Conservation (phyloP, 2,888 invertebrate species). For the Bruchidius siliquastri region DNA sequence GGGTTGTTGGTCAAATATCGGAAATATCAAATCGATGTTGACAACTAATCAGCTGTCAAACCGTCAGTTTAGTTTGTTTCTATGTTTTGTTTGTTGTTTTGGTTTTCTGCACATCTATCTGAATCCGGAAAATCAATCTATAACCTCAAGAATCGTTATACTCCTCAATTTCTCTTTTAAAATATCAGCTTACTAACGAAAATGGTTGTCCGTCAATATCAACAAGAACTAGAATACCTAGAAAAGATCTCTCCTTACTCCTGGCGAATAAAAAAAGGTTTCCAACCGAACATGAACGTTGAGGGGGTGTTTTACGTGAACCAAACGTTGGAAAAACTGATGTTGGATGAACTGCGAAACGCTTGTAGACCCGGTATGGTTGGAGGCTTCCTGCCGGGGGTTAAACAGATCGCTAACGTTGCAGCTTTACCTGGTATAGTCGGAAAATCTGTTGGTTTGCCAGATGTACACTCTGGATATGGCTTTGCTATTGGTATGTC, state of each 20-base stretch:
- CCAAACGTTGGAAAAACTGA: constrained; percentile 80
- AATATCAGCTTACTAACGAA: constrained; percentile 27
- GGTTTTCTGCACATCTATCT: too few relatives aligned
- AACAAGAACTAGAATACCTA: constrained; percentile 89
- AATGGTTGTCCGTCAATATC: constrained; percentile 87
- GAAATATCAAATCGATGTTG: too few relatives aligned
- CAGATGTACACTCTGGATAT: constrained; percentile 97
- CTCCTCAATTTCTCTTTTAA: not conserved
- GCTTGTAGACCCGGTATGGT: constrained; percentile 83
- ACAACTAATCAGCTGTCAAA: too few relatives aligned
- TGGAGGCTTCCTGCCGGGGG: constrained; percentile 96
- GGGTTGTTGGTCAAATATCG: too few relatives aligned
- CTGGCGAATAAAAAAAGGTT: constrained; percentile 97
- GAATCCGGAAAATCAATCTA: not conserved
- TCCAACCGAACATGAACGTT: constrained; percentile 99
- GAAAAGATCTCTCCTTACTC: constrained; percentile 80
- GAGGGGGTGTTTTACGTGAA: constrained; percentile 98
- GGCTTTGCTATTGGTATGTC: constrained; percentile 92
- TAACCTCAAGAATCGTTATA: not conserved
- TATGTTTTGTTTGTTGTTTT: too few relatives aligned
- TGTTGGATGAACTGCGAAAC: constrained; percentile 94
- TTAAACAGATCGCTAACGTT: constrained; percentile 98
- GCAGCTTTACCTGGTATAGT: constrained; percentile 98
- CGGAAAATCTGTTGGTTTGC: constrained; percentile 86
- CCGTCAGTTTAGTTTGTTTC: too few relatives aligned